Percentiles rank a stretch among this genome's conserved stretches.
Evolutionary conservation across 2,797 vertebrate species (phyloP).

Genomic region (Rhabdophis nuchalis): DNA sequence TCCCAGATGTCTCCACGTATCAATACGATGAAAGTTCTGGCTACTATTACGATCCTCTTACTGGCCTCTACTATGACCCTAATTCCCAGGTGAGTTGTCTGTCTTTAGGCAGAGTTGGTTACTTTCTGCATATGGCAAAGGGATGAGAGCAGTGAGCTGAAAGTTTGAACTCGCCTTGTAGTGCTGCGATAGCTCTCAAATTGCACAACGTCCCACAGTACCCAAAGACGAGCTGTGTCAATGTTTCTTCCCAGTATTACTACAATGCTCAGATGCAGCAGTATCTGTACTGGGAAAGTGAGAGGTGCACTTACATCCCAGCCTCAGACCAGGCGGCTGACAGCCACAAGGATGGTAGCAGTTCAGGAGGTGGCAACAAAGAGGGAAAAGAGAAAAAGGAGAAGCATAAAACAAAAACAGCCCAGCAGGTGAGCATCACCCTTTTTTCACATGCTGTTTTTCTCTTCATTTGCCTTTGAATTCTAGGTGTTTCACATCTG

Average conservation of each 20-base stretch:
- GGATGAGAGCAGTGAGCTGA: background rate
- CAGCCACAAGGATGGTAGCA: constrained; percentile 59
- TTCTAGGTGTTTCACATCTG: background rate
- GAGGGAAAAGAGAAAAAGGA: constrained; percentile 87
- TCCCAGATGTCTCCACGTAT: constrained; percentile 88
- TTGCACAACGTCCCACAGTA: background rate
- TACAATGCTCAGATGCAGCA: constrained; percentile 85
- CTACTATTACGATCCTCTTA: constrained; percentile 88
- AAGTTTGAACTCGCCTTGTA: background rate
- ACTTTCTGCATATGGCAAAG: background rate
- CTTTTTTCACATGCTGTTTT: background rate
- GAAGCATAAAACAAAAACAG: constrained; percentile 88
- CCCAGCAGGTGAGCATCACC: constrained; percentile 80
- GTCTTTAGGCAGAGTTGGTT: background rate
- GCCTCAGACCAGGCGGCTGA: constrained; percentile 72
- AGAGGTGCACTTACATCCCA: constrained; percentile 79
- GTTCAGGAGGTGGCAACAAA: constrained; percentile 44
- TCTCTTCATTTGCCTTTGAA: background rate
- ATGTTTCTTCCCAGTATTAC: constrained; percentile 76
- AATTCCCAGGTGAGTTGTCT: constrained; percentile 77
- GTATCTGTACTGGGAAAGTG: constrained; percentile 92
- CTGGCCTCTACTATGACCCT: constrained; percentile 88
- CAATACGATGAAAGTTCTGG: constrained; percentile 88
- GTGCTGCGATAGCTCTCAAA: background rate
- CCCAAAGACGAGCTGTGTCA: background rate